Percentiles rank a stretch among this genome's conserved stretches.
Conservation (phyloP, 2,888 invertebrate species). For the Arctia plantaginis region DNA sequence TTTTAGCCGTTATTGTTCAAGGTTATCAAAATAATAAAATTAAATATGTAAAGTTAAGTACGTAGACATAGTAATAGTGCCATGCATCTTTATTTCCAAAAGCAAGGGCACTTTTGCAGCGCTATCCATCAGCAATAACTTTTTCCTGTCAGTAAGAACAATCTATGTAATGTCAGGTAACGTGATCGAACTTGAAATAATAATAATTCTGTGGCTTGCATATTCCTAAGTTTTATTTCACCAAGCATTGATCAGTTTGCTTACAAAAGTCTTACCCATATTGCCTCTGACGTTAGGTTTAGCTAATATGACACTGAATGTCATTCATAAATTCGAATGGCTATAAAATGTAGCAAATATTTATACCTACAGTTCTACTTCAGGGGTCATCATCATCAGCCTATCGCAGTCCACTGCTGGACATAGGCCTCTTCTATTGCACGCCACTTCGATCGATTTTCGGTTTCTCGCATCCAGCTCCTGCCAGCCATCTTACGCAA, state of each 20-base stretch:
- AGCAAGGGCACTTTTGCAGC: not conserved
- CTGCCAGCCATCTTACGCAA: too few species aligned
- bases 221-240: not conserved
- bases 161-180: not conserved
- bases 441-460: too few species aligned
- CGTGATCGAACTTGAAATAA: not conserved
- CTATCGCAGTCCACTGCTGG: too few species aligned
- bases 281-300: not conserved
- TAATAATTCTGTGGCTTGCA: not conserved
- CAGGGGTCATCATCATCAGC: too few species aligned
- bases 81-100: not conserved
- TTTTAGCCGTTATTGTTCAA: not conserved
- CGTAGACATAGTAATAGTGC: too few species aligned
- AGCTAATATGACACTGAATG: not conserved
- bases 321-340: not conserved
- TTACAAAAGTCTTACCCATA: not conserved
- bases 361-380: not conserved
- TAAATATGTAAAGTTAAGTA: not conserved
- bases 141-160: not conserved
- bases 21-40: not conserved
- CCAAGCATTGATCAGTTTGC: not conserved
- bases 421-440: too few species aligned
- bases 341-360: not conserved
- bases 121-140: not conserved
- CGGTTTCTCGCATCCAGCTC: too few species aligned